Evolutionary conservation across 2,888 invertebrate genomes (phyloP).

Genomic region (Orthonevra nobilis): DNA sequence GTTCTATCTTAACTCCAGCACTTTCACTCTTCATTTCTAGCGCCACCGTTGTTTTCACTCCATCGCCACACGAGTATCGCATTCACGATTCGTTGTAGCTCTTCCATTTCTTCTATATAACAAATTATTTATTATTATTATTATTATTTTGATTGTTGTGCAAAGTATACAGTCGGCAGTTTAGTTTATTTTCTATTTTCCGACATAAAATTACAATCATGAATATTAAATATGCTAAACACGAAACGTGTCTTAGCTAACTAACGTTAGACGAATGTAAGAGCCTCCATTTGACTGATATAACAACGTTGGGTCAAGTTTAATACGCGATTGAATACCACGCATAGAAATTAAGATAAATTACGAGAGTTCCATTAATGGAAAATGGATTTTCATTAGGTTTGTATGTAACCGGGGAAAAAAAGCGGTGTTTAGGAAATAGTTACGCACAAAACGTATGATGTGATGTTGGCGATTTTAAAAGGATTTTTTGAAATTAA

Average conservation of each 20-base stretch:
- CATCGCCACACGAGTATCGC: too few species aligned
- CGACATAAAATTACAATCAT: conserved; percentile 5
- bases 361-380: conserved; percentile 13
- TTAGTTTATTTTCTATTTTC: conserved; percentile 9
- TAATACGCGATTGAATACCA: conserved; percentile 29
- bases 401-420: neutral
- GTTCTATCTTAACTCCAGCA: too few species aligned
- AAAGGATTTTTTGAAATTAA: too few species aligned
- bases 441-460: too few species aligned
- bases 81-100: too few species aligned
- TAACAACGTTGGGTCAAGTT: conserved; percentile 38
- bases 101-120: too few species aligned
- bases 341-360: conserved; percentile 44
- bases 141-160: conserved; percentile 8
- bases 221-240: conserved; percentile 26
- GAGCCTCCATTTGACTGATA: conserved; percentile 30
- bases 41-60: too few species aligned
- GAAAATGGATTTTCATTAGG: conserved; percentile 1
- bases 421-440: too few species aligned
- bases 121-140: neutral
- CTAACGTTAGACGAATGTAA: neutral
- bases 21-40: too few species aligned
- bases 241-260: conserved; percentile 20
- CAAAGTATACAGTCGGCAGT: conserved; percentile 9
- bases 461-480: too few species aligned